These are phyloP conservation scores for Spermophilus dauricus DNA, from an alignment of 2,113 vertebrate species.

Conservation along the genomic window DNA sequence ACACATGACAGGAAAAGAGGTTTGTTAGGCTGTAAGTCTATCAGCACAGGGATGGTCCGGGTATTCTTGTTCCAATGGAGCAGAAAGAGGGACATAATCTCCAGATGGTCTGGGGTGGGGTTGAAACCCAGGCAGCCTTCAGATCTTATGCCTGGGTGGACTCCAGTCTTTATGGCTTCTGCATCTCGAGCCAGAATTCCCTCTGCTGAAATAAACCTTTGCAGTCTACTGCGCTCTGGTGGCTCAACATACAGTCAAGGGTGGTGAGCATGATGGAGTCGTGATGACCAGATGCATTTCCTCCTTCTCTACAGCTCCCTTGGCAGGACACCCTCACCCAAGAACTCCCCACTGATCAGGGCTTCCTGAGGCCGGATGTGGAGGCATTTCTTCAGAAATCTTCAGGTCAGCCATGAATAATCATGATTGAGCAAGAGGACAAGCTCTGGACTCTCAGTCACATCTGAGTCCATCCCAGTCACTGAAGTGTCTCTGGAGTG, in stretches of 20 bases:
- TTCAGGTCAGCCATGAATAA: slow-evolving; percentile 41
- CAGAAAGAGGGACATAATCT: not conserved
- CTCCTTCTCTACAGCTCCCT: not conserved
- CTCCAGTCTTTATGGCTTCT: not conserved
- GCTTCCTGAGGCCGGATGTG: slow-evolving; percentile 27
- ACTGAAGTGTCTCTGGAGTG: not conserved
- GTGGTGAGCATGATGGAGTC: not conserved
- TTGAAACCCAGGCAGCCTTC: not conserved
- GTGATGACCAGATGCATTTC: not conserved
- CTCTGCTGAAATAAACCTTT: not conserved
- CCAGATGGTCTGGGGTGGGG: not conserved
- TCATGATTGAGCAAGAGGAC: slow-evolving; percentile 50
- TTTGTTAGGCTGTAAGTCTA: accelerated
- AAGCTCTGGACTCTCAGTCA: not conserved
- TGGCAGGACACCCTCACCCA: not conserved
- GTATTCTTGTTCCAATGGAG: not conserved
- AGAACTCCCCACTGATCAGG: not conserved
- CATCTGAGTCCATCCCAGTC: not conserved
- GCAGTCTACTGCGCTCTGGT: not conserved
- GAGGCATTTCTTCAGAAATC: slow-evolving; percentile 43
- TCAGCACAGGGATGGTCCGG: not conserved
- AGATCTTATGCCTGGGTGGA: not conserved
- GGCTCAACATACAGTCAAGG: not conserved
- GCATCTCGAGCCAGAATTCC: not conserved
- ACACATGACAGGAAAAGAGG: not conserved